Evolutionary conservation across 2,113 vertebrate species (phyloP), one percentile per base, ranked within the genome.

Genomic region (Manacus vitellinus): DNA sequence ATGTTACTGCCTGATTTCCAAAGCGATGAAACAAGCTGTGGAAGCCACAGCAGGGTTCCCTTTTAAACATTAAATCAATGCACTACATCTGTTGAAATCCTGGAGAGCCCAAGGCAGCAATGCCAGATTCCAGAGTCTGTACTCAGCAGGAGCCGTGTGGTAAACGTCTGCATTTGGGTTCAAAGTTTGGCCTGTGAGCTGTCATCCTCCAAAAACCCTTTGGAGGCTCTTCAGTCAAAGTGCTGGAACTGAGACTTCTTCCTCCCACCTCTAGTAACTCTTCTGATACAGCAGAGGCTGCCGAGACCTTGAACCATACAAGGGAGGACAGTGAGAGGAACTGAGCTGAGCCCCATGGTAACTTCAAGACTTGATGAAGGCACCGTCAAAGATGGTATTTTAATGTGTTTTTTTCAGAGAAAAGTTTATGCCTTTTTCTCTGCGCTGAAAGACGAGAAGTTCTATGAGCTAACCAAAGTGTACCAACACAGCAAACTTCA

Each of bases 71-170:
- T 94, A 94, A 97, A 97, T 97, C 97, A 94, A 96, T 90, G 89
- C 87, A 71, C 76, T 96, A 49, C 96, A 97, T 97, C 96, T 97
- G 96, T 62, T 92, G 82, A 97, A 97, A 96, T 95, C 97, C 88
- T 96, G 94, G 93, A 89, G 93, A 97, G 93, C 76, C 82, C 67
- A 67, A 95, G 90, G 92, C 94, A 89, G 88, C 70, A 58, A 91
- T 54, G 95, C 95, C 95, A 97, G 89, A 97, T 97, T 97, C 93
- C 95, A 90, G 88, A 77, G 72, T 90, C 84, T 93, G 79, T 73
- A 72, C 95, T 85, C 97, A 90, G 94, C 84, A 77, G 95, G 95
- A 95, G 90, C 68, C 0, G 4, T 67, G 88, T 65, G 85, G 88
- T 79, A 63, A 95, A 92, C 1, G 88, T 88, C 94, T 91, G 84